Conservation (phyloP, 2,113 vertebrate genomes). For the Microcebus griseorufus region DNA sequence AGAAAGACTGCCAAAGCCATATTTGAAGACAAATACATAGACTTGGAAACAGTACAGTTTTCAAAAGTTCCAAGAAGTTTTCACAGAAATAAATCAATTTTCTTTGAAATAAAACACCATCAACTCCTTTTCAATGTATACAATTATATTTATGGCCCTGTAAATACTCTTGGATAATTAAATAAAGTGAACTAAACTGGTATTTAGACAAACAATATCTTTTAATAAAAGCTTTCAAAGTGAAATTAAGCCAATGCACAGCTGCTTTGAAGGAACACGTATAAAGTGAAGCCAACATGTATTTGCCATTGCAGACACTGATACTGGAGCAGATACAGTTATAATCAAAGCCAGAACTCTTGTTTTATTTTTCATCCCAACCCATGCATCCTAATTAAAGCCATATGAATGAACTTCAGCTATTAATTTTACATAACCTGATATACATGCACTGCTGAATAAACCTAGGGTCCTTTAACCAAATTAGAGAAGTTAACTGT, state of each 20-base stretch:
- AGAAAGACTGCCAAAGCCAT: neutral
- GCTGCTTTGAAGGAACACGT: slow-evolving; percentile 61
- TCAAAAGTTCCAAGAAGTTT: slow-evolving; percentile 35
- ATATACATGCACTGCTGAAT: slow-evolving; percentile 80
- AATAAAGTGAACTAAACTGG: slow-evolving; percentile 62
- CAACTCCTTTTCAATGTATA: slow-evolving; percentile 60
- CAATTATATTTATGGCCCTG: slow-evolving; percentile 42
- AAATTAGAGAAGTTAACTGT: slow-evolving; percentile 84
- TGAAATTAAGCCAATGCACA: slow-evolving; percentile 31
- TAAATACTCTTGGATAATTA: slow-evolving; percentile 72
- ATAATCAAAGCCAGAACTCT: slow-evolving; percentile 83
- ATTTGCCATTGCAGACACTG: slow-evolving; percentile 73
- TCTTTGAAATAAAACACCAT: slow-evolving; percentile 69
- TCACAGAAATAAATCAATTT: slow-evolving; percentile 53
- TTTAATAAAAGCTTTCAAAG: slow-evolving; percentile 77
- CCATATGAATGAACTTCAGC: slow-evolving; percentile 83
- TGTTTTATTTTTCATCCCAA: slow-evolving; percentile 62
- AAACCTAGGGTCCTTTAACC: slow-evolving; percentile 79
- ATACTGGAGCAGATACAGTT: slow-evolving; percentile 79
- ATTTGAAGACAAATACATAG: neutral
- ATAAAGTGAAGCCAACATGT: slow-evolving; percentile 78
- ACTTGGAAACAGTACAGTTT: slow-evolving; percentile 54
- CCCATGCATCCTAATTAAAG: slow-evolving; percentile 81
- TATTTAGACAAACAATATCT: slow-evolving; percentile 72
- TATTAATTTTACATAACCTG: slow-evolving; percentile 86